A percentile compares a stretch with the other conserved stretches of the same genome.
phyloP scores from a whole-genome alignment of 2,888 invertebrate species.

The Caprella mutica region DNA sequence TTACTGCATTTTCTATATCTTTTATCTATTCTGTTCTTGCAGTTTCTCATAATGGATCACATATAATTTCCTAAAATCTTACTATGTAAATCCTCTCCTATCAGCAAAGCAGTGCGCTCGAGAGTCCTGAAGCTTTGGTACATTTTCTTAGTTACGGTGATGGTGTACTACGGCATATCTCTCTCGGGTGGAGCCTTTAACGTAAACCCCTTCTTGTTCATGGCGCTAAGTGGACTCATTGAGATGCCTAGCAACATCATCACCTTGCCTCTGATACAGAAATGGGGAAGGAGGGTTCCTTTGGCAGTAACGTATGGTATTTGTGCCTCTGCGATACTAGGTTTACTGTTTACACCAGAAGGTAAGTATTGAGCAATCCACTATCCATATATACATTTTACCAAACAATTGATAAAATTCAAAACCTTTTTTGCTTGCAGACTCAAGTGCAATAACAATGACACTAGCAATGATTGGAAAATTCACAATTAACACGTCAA shows the following conservation, averaged over 20 bases:
- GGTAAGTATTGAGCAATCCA: not conserved
- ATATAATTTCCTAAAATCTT: no score
- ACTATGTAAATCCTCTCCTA: no score
- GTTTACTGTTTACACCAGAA: conserved; percentile 6
- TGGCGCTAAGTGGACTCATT: conserved; percentile 17
- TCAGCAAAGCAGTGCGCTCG: conserved; percentile 3
- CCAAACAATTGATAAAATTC: no score
- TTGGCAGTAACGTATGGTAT: conserved; percentile 3
- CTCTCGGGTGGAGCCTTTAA: conserved; percentile 11
- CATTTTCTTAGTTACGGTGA: conserved; percentile 9
- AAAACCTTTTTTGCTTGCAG: no score
- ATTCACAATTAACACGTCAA: conserved; percentile 7
- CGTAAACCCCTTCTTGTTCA: conserved; percentile 19
- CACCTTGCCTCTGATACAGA: conserved; percentile 8
- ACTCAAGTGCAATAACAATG: no score
- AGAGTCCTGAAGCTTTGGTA: conserved; percentile 8
- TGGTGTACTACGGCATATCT: conserved; percentile 22
- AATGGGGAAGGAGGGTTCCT: conserved; percentile 12
- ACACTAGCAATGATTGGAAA: conserved; percentile 18
- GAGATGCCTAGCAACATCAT: conserved; percentile 15
- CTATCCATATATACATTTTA: not conserved
- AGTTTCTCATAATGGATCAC: no score
- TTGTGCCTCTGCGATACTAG: conserved; percentile 7
- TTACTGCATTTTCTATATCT: no score
- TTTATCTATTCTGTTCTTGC: no score